These are phyloP conservation scores for Psittacula derbiana DNA, from an alignment of 2,797 vertebrate genomes.

Conservation along the genomic window DNA sequence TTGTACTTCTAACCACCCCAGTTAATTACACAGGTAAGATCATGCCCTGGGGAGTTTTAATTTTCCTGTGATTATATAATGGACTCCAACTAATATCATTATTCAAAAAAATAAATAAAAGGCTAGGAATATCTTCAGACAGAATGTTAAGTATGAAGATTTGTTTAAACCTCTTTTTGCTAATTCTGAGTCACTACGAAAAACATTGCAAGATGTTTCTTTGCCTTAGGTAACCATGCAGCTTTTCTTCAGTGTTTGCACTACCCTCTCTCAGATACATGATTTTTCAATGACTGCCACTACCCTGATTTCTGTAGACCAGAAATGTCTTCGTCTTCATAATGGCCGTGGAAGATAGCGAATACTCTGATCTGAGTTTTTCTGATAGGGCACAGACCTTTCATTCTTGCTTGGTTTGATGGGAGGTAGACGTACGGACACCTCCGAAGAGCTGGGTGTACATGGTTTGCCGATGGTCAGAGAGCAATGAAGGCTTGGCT, in stretches of 20 bases:
- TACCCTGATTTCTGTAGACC: background rate
- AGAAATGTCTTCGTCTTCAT: background rate
- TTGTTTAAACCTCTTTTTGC: slow-evolving; percentile 10
- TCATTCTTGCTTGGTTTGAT: background rate
- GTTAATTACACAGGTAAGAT: slow-evolving; percentile 73
- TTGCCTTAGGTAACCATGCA: background rate
- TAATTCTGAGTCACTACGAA: background rate
- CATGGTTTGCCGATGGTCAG: background rate
- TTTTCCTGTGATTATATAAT: slow-evolving; percentile 77
- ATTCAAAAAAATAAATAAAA: background rate
- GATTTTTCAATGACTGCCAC: slow-evolving; percentile 6
- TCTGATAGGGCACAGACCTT: background rate
- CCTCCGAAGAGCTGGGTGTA: background rate
- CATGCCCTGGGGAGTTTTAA: slow-evolving; percentile 66
- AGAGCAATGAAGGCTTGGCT: background rate
- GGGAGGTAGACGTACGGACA: background rate
- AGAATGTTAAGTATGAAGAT: background rate
- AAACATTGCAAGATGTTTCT: background rate
- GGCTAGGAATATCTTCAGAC: background rate
- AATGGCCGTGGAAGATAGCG: background rate
- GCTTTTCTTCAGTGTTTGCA: background rate
- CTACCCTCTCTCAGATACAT: background rate
- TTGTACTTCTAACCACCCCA: slow-evolving; percentile 62
- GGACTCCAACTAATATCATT: slow-evolving; percentile 68
- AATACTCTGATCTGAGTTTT: background rate